Conservation (phyloP, 2,113 vertebrate genomes). For the Microcebus lehilahytsara region DNA sequence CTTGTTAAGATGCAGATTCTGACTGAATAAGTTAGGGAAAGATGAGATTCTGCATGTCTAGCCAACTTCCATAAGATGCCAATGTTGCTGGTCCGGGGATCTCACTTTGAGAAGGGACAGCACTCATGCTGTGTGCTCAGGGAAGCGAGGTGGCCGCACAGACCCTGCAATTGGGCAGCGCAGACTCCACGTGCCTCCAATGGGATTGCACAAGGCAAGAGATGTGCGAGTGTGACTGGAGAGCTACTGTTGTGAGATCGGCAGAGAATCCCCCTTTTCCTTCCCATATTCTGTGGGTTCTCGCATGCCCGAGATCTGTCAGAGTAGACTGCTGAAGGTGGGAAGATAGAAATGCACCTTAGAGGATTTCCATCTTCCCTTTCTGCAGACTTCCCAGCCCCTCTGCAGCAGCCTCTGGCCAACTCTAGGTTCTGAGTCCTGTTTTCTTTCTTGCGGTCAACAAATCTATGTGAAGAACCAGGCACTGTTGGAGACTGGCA, state of each 20-base stretch:
- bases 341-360: neutral
- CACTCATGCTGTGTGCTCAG: neutral
- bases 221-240: no score
- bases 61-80: neutral
- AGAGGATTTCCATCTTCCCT: neutral
- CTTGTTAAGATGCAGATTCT: neutral
- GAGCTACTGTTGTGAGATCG: neutral
- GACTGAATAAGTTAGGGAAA: neutral
- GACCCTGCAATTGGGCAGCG: accelerated
- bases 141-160: neutral
- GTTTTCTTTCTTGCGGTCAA: neutral
- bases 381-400: neutral
- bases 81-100: neutral
- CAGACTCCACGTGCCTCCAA: neutral
- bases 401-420: neutral
- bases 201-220: neutral
- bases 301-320: neutral
- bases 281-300: neutral
- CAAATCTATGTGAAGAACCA: neutral
- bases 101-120: neutral
- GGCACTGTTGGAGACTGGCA: neutral
- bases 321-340: neutral
- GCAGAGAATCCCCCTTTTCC: no score
- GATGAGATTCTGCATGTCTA: neutral
- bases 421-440: neutral